phyloP scores from a whole-genome alignment of 2,888 invertebrate species.

The Drosophila anceps region DNA sequence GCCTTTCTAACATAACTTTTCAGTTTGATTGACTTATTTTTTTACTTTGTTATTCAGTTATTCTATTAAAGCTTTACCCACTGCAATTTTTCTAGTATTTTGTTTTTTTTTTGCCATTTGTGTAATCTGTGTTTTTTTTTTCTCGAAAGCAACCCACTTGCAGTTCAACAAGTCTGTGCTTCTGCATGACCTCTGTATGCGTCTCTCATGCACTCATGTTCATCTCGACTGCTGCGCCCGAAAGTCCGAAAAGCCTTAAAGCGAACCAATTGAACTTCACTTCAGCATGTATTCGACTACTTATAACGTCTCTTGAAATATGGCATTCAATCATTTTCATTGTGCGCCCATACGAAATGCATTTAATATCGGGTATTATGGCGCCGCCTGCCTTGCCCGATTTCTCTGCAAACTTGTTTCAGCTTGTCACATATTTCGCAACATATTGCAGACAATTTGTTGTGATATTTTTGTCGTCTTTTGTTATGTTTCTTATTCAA shows the following conservation, averaged over 20 bases:
- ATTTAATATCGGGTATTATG: conserved; percentile 75
- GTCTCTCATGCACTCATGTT: neutral
- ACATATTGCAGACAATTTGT: conserved; percentile 63
- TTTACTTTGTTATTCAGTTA: neutral
- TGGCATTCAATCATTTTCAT: conserved; percentile 66
- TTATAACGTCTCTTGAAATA: conserved; percentile 43
- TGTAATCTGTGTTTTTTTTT: conserved; percentile 9
- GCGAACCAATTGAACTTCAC: conserved; percentile 49
- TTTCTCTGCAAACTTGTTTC: conserved; percentile 1
- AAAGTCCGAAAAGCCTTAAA: conserved; percentile 6
- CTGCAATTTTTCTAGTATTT: neutral
- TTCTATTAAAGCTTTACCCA: neutral
- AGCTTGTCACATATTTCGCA: conserved; percentile 38
- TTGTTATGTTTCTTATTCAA: conserved; percentile 34
- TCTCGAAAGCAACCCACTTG: conserved; percentile 12
- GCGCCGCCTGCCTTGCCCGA: neutral
- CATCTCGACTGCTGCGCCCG: neutral
- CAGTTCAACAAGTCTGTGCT: conserved; percentile 23
- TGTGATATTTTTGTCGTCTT: conserved; percentile 28
- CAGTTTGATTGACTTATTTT: neutral
- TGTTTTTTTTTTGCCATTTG: neutral
- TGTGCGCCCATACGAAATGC: conserved; percentile 58
- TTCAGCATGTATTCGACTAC: conserved; percentile 31
- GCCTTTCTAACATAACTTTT: neutral
- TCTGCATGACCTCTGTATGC: conserved; percentile 17